A percentile compares a stretch with the other conserved stretches of the same genome.
These are phyloP conservation scores for Falco peregrinus DNA, from an alignment of 2,797 vertebrate genomes.

Conservation along the genomic window DNA sequence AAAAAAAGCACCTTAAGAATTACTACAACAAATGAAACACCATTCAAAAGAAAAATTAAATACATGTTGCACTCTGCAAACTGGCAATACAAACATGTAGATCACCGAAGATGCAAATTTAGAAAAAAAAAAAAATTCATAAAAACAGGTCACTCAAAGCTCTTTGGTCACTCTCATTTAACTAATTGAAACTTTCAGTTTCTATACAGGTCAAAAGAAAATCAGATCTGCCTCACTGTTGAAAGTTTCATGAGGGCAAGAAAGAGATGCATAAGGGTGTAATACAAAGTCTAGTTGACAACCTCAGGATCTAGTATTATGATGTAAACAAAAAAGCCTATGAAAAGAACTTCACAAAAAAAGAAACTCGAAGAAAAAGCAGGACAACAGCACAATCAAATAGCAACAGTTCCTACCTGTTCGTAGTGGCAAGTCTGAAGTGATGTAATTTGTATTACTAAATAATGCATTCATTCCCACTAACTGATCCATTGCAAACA, in stretches of 20 bases:
- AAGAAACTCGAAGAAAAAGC: neutral
- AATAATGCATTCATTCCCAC: slow-evolving; percentile 73
- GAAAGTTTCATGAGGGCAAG: neutral
- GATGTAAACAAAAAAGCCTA: neutral
- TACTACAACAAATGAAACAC: neutral
- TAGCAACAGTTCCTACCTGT: slow-evolving; percentile 64
- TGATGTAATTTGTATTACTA: slow-evolving; percentile 74
- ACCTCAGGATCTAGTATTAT: neutral
- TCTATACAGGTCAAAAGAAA: neutral
- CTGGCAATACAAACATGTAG: neutral
- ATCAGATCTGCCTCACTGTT: neutral
- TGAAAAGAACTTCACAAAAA: neutral
- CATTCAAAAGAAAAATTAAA: neutral
- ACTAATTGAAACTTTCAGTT: neutral
- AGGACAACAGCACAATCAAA: neutral
- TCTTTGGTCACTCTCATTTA: neutral
- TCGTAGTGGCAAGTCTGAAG: slow-evolving; percentile 70
- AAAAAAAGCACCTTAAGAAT: slow-evolving; percentile 21
- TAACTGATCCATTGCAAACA: slow-evolving; percentile 74
- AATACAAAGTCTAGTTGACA: neutral
- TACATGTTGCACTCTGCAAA: neutral
- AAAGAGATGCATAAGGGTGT: neutral
- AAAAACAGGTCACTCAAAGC: neutral
- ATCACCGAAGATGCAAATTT: neutral
- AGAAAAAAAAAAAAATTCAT: neutral